These are phyloP conservation scores for Caracal caracal DNA, from an alignment of 2,113 vertebrate genomes.

Conservation along the genomic window DNA sequence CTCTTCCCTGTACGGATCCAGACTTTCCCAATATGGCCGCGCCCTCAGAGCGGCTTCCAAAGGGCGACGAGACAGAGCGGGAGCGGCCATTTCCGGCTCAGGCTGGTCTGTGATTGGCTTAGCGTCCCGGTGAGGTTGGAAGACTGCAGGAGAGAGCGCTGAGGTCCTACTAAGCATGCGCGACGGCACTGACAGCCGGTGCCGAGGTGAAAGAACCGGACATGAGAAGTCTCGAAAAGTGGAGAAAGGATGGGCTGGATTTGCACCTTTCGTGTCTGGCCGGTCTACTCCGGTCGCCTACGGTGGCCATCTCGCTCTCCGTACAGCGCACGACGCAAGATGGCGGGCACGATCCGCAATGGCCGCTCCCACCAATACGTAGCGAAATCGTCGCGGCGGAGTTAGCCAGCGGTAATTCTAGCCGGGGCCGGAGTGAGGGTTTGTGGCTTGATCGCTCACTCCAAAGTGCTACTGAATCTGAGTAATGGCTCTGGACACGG, in stretches of 20 bases:
- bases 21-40: background rate
- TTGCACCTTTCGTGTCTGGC: background rate
- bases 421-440: fast-evolving
- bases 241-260: background rate
- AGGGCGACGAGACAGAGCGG: fast-evolving
- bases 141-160: background rate
- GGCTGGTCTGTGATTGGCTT: background rate
- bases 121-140: background rate
- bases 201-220: background rate
- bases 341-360: background rate
- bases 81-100: background rate
- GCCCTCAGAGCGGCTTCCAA: fast-evolving
- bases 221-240: background rate
- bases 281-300: background rate
- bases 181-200: background rate
- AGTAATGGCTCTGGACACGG: fast-evolving
- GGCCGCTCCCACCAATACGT: fast-evolving
- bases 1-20: background rate
- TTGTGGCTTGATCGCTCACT: too few species aligned
- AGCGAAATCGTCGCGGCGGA: background rate
- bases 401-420: background rate
- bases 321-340: background rate
- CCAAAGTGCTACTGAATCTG: background rate
- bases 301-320: background rate
- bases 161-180: background rate